Conservation (phyloP, 2,888 invertebrate genomes). For the Sisyra terminalis region DNA sequence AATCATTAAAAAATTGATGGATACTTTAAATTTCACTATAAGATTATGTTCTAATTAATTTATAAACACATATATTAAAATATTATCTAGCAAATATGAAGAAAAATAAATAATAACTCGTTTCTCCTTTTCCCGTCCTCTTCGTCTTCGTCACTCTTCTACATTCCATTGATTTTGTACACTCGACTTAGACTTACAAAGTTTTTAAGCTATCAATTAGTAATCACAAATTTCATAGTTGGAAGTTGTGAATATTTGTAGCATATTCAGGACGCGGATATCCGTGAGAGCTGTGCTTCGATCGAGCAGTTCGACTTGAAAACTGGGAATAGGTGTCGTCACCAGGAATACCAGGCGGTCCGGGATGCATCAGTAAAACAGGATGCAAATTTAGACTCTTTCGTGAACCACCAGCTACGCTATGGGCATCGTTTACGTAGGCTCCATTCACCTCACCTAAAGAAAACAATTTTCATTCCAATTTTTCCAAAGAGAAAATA, state of each 20-base stretch:
- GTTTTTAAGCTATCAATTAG: background rate
- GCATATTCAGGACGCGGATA: slow-evolving; percentile 32
- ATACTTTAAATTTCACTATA: too few relatives aligned
- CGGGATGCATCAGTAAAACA: slow-evolving; percentile 62
- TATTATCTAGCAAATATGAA: too few relatives aligned
- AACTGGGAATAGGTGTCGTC: slow-evolving; percentile 67
- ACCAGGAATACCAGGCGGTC: slow-evolving; percentile 37
- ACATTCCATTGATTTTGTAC: too few relatives aligned
- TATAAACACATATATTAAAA: too few relatives aligned
- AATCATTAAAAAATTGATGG: too few relatives aligned
- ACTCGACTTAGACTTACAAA: background rate
- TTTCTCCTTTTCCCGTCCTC: too few relatives aligned
- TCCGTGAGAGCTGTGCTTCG: slow-evolving; percentile 32
- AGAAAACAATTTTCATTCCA: slow-evolving; percentile 14
- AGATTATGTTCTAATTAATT: too few relatives aligned
- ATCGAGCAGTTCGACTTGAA: slow-evolving; percentile 43
- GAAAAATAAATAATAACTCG: too few relatives aligned
- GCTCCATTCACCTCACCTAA: slow-evolving; percentile 79
- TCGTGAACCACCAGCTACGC: slow-evolving; percentile 64
- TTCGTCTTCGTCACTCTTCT: too few relatives aligned
- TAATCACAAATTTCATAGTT: slow-evolving; percentile 28
- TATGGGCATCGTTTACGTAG: slow-evolving; percentile 72
- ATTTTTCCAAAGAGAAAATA: background rate
- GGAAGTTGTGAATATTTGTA: slow-evolving; percentile 53
- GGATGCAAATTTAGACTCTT: slow-evolving; percentile 79